Percentiles rank a stretch among this genome's conserved stretches.
phyloP scores from a whole-genome alignment of 2,888 invertebrate species.

The Drepanosiphum platanoidis region DNA sequence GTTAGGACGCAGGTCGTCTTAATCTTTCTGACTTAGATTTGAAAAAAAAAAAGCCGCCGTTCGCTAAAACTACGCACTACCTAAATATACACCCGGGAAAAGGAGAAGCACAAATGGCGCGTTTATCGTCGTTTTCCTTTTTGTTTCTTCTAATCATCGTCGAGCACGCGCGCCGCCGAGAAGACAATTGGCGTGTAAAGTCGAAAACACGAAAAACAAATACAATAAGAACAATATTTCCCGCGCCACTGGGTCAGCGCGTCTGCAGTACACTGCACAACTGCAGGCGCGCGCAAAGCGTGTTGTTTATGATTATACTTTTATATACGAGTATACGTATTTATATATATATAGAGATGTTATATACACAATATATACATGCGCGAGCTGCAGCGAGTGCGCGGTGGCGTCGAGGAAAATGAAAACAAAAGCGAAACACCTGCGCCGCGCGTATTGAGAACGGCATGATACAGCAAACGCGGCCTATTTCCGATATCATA shows the following conservation, averaged over 20 bases:
- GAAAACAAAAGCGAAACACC: conserved; percentile 46
- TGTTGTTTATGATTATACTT: too few species aligned
- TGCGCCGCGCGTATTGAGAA: conserved; percentile 7
- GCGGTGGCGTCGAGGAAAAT: neutral
- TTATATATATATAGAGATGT: too few species aligned
- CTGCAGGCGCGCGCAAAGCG: neutral
- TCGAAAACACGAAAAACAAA: neutral
- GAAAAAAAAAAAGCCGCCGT: neutral
- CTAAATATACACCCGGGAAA: neutral
- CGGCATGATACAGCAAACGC: neutral
- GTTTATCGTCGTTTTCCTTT: neutral
- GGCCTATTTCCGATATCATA: conserved; percentile 30
- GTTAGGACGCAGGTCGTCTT: too few species aligned
- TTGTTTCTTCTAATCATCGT: neutral
- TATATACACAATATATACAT: too few species aligned
- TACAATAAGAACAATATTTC: conserved; percentile 12
- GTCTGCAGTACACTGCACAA: rapidly evolving
- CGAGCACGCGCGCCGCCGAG: neutral
- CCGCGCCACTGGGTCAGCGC: neutral
- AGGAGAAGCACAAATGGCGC: neutral
- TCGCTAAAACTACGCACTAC: too few species aligned
- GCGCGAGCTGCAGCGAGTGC: neutral
- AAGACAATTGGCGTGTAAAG: conserved; percentile 15
- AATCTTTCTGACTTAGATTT: neutral
- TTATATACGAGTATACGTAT: too few species aligned